Conservation (phyloP, 2,797 vertebrate genomes). For the Scyliorhinus canicula region DNA sequence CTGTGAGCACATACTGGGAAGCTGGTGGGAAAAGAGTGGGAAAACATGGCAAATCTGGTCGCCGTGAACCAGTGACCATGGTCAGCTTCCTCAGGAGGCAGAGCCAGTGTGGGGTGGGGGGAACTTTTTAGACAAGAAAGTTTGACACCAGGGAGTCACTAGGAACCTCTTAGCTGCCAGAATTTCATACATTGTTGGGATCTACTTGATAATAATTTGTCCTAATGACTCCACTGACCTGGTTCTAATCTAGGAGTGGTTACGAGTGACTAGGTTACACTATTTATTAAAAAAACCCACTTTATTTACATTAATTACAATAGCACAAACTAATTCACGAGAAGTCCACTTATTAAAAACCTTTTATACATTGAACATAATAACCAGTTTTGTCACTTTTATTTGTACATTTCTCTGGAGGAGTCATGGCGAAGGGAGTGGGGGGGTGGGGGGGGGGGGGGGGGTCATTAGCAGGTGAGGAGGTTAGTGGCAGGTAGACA, state of each 20-base stretch:
- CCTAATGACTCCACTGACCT: not conserved
- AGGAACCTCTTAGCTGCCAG: not conserved
- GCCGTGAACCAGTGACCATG: not conserved
- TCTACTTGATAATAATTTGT: not conserved
- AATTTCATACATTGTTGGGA: not conserved
- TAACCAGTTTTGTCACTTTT: constrained; percentile 56
- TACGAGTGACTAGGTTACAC: not conserved
- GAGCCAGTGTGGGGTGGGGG: not conserved
- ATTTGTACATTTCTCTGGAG: constrained; percentile 52
- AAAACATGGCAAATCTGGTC: not conserved
- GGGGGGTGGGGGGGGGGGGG: not conserved
- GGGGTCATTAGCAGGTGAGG: constrained; percentile 41
- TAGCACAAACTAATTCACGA: constrained; percentile 57
- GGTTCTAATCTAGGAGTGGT: not conserved
- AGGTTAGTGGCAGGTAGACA: constrained; percentile 38
- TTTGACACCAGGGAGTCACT: not conserved
- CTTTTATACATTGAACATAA: constrained; percentile 59
- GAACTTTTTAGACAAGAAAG: no score
- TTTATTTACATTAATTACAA: constrained; percentile 84
- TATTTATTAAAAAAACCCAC: constrained; percentile 28
- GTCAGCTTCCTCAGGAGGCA: not conserved
- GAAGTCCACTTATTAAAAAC: constrained; percentile 60
- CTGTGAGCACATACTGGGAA: not conserved
- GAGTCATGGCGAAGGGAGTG: no score
- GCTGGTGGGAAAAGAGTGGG: not conserved